These are phyloP conservation scores for Drosophila elegans DNA, from an alignment of 1,140 invertebrate genomes.

Conservation along the genomic window DNA sequence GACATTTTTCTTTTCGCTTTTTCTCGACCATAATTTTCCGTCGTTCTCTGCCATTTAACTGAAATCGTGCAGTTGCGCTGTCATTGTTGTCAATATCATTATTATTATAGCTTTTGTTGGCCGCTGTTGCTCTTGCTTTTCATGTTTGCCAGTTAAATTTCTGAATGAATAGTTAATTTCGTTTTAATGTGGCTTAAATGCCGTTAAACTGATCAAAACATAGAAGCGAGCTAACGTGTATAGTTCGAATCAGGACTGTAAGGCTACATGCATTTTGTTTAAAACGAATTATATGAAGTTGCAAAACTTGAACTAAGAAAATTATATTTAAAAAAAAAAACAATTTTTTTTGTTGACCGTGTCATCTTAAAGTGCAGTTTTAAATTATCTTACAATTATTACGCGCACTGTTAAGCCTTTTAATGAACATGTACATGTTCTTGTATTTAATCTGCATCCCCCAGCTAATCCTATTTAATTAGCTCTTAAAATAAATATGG, in stretches of 20 bases:
- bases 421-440: neutral
- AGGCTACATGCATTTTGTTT: neutral
- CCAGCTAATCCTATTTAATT: constrained; percentile 2
- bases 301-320: neutral
- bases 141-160: constrained; percentile 41
- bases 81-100: constrained; percentile 46
- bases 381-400: neutral
- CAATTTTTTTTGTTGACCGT: neutral
- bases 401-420: neutral
- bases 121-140: neutral
- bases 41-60: constrained; percentile 53
- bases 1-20: neutral
- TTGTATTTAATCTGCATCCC: neutral
- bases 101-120: constrained; percentile 23
- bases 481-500: constrained; percentile 1
- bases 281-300: too few species aligned
- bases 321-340: neutral
- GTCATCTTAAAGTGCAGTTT: neutral
- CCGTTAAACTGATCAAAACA: constrained; percentile 29
- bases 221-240: neutral
- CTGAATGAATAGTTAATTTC: constrained; percentile 66
- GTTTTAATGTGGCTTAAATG: constrained; percentile 67
- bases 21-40: neutral
- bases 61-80: constrained; percentile 59
- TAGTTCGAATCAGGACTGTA: neutral